Evolutionary conservation across 2,797 vertebrate genomes (phyloP), one percentile per base, ranked within the genome.

Genomic region (Poeciliopsis turneri): DNA sequence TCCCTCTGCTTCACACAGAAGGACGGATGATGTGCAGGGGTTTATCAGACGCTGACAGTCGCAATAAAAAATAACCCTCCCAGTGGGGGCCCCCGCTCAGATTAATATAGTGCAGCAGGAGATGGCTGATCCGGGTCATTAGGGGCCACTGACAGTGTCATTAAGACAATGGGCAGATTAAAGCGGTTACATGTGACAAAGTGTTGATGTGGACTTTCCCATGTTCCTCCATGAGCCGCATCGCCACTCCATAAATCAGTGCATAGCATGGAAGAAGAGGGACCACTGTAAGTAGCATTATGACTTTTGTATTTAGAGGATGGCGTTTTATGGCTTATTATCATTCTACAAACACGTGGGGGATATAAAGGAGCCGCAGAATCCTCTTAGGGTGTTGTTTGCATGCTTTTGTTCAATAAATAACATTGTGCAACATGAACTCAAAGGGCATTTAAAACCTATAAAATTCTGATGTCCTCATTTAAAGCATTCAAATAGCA

Each of bases 1-100:
- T 80, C 77, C 78, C 87, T 46, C 80, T 49, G 53, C 72, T 81
- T 75, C 70, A 73, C 82, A 84, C 79, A 79, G 84, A 93, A 93
- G 92, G 93, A 95, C 94, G 89, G 93, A 92, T 93, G 93, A 86
- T 71, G 89, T 83, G 78, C 84, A 79, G 87, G 88, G 93, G 88
- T 95, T 95, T 95, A 96, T 96, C 95, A 95, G 93, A 81, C 86
- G 81, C 93, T 94, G 95, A 95, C 95, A 96, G 95, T 94, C 92
- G 92, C 93, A 95, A 93, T 95, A 95, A 95, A 95, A 95, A 96
- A 95, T 95, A 94, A 95, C 94, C 95, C 94, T 95, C 92, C 84
- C 90, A 88, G 90, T 86, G 84, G 86, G 87, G 83, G 90, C 84
- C 87, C 89, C 36, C 66, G 90, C 90, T 93, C 87, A 93, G 93